Percentiles rank a stretch among this genome's conserved stretches.
Conservation (phyloP, 2,797 vertebrate species). For the Scolopax bukidnonensis region DNA sequence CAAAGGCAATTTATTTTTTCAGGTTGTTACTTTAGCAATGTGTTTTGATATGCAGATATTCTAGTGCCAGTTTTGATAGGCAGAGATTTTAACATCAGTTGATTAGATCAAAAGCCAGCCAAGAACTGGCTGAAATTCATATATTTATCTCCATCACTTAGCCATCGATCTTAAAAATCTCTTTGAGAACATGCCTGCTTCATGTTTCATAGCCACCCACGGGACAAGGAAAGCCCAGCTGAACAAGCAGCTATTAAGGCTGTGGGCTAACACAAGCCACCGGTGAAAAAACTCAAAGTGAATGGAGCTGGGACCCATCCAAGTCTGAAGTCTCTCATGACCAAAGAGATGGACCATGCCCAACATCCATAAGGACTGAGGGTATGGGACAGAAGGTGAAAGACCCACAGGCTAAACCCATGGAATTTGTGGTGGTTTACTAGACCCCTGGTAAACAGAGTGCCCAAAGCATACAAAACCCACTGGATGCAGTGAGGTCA, state of each 20-base stretch:
- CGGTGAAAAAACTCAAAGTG: background rate
- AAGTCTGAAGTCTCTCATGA: background rate
- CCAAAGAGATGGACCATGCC: background rate
- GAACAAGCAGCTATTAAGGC: background rate
- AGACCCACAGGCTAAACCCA: background rate
- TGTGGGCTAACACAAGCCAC: background rate
- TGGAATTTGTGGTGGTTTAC: background rate
- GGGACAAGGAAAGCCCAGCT: background rate
- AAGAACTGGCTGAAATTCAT: background rate
- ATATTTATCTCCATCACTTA: background rate
- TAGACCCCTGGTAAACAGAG: background rate
- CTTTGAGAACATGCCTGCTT: background rate
- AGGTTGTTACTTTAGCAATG: background rate
- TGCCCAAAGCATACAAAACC: background rate
- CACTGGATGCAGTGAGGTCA: background rate
- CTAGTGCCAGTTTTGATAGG: background rate
- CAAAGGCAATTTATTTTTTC: background rate
- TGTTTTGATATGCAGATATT: background rate
- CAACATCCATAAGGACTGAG: accelerated
- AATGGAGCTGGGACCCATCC: background rate
- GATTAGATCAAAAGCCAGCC: background rate
- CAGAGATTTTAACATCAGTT: background rate
- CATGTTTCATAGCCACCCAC: background rate
- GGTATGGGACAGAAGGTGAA: accelerated
- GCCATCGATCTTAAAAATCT: background rate